phyloP scores from a whole-genome alignment of 35 echinoderm and acorn worm genomes.

The Ophioderma brevispina region DNA sequence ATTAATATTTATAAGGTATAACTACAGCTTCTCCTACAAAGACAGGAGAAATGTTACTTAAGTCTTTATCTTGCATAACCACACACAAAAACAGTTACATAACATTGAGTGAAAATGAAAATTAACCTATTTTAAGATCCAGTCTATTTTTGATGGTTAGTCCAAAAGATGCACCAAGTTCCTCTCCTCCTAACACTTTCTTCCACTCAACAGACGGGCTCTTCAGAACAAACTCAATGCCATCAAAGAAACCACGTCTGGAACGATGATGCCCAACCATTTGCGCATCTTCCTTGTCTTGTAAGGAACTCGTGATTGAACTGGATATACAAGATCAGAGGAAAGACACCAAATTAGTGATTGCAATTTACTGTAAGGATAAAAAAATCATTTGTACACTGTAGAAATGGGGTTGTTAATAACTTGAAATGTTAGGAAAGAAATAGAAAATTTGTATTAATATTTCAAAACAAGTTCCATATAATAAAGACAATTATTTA shows the following conservation, averaged over 20 bases:
- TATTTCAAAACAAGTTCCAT: no score
- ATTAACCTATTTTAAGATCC: conserved; percentile 9
- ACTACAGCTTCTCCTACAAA: background rate
- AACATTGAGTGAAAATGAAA: background rate
- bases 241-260: conserved; percentile 12
- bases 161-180: conserved; percentile 3
- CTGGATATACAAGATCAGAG: no score
- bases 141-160: conserved; percentile 10
- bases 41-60: background rate
- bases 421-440: no score
- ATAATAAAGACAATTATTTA: no score
- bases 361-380: no score
- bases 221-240: background rate
- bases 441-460: no score
- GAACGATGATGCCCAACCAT: background rate
- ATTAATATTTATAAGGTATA: no score
- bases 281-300: background rate
- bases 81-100: background rate
- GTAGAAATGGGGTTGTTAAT: no score
- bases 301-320: no score
- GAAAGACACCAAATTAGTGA: no score
- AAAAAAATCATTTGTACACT: no score
- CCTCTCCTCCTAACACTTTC: background rate
- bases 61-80: background rate
- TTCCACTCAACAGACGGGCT: conserved; percentile 10